Conservation (phyloP, 2,113 vertebrate species). For the Polyodon spathula region DNA sequence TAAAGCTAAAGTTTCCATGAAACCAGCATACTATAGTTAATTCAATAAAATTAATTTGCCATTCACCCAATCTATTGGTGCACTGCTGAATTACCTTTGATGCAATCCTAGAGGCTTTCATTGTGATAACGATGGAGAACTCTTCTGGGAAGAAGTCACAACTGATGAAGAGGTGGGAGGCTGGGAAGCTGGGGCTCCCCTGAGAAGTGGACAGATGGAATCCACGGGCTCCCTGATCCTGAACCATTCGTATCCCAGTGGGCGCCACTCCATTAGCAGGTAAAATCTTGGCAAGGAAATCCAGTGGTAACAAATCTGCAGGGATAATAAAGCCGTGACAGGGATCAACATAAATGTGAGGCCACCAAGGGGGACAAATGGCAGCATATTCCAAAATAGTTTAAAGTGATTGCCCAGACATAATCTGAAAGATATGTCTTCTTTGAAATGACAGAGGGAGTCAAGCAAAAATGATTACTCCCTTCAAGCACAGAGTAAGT, state of each 20-base stretch:
- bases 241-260: constrained; percentile 46
- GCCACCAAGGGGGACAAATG: no score
- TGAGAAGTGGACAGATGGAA: constrained; percentile 57
- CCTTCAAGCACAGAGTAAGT: no score
- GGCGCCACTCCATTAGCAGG: constrained; percentile 28
- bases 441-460: no score
- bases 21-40: no score
- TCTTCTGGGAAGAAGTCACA: constrained; percentile 76
- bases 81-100: constrained; percentile 77
- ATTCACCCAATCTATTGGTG: no score
- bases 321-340: neutral
- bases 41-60: no score
- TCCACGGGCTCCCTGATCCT: constrained; percentile 54
- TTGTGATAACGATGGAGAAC: constrained; percentile 76
- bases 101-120: constrained; percentile 45
- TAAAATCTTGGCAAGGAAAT: constrained; percentile 65
- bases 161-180: constrained; percentile 67
- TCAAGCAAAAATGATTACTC: no score
- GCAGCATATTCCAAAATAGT: no score
- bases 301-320: constrained; percentile 68
- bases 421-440: no score
- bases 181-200: constrained; percentile 55
- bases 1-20: no score
- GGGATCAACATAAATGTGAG: neutral
- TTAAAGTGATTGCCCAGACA: no score